Conservation (phyloP, 2,113 vertebrate species). For the Fulica atra region DNA sequence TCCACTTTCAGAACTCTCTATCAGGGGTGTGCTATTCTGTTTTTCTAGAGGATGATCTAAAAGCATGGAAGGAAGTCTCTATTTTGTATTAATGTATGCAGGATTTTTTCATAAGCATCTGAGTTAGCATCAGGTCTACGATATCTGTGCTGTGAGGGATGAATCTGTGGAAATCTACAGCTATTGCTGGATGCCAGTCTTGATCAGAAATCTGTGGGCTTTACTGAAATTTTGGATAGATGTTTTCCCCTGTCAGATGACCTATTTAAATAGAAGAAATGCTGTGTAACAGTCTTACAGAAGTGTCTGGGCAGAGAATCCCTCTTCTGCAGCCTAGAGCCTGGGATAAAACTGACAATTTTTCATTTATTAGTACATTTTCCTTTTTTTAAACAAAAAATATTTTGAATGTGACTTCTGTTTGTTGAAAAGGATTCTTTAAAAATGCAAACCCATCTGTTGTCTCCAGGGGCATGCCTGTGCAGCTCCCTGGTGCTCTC, state of each 20-base stretch:
- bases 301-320: background rate
- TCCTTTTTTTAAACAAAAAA: background rate
- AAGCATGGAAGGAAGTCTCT: background rate
- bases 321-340: background rate
- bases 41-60: background rate
- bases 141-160: background rate
- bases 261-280: slow-evolving; percentile 43
- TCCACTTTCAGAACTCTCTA: slow-evolving; percentile 22
- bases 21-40: background rate
- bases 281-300: background rate
- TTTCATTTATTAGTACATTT: background rate
- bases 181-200: slow-evolving; percentile 20
- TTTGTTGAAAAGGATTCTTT: background rate
- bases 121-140: background rate
- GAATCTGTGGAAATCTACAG: background rate
- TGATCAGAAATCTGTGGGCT: slow-evolving; percentile 20
- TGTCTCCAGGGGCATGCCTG: background rate
- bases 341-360: background rate
- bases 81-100: background rate
- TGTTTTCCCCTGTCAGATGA: slow-evolving; percentile 20
- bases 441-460: background rate
- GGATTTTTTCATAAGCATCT: background rate
- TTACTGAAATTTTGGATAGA: background rate
- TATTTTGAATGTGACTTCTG: background rate
- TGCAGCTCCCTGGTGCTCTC: background rate